Evolutionary conservation across 1,140 invertebrate species (phyloP), one percentile per base, ranked within the genome.

Genomic region (Oncopodura yosiiana): DNA sequence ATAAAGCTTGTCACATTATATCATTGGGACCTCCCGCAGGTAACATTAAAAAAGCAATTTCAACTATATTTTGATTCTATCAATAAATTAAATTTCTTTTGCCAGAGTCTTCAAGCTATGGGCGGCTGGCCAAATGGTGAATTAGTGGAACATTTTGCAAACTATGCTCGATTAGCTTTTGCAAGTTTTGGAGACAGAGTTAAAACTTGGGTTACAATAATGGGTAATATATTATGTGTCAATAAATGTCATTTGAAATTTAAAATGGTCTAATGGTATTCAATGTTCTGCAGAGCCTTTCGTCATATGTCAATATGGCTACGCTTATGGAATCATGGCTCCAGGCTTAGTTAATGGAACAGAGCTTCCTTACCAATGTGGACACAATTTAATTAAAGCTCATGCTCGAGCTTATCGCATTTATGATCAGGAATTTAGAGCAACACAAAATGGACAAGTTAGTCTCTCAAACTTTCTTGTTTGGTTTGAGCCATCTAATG

Each of bases 401-500:
- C 81, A 83, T 62, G 80, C 79, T 0, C 70, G 59, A 27, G 75
- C 73, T 23, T 66, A 66, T 29, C 56, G 56, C 3, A 45, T 64
- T 23, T 66, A 66, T 18, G 62, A 63, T 32, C 39, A 36, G 5
- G 44, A 53, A 49, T 66, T 60, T 34, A 63, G 56, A 53, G 36
- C 50, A 38, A 50, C 18, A 1, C 64, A 66, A 57, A 32, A 59
- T 14, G 64, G 64, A n/a, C n/a, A n/a, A n/a, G n/a, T n/a, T n/a
- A n/a, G n/a, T n/a, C n/a, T n/a, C n/a, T n/a, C n/a, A n/a, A n/a
- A n/a, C n/a, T n/a, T n/a, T n/a, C n/a, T n/a, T n/a, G n/a, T n/a
- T n/a, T 82, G 78, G 78, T 76, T 73, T 11, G 75, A 79, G 61
- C 77, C 79, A 2, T 71, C 76, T 60, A n/a, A n/a, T n/a, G 71